Conservation (phyloP, 1,140 invertebrate species). For the Pogonomyrmex californicus region DNA sequence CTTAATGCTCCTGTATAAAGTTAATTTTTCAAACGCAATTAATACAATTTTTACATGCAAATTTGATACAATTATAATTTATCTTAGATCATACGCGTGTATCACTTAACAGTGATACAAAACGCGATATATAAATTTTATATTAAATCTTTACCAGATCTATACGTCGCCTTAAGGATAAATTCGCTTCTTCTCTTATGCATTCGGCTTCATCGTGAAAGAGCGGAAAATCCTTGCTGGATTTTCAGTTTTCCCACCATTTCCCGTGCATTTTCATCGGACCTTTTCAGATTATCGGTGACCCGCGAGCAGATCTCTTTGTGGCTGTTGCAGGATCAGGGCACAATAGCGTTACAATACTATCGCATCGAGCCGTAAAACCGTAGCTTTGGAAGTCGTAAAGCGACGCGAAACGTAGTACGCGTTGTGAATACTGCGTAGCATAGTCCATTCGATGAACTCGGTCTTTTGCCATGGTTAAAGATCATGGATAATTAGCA, state of each 20-base stretch:
- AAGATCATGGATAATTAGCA: slow-evolving; percentile 53
- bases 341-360: slow-evolving; percentile 69
- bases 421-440: slow-evolving; percentile 36
- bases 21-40: slow-evolving; percentile 39
- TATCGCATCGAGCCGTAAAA: slow-evolving; percentile 69
- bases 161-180: not conserved
- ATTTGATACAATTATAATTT: slow-evolving; percentile 33
- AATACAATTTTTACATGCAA: slow-evolving; percentile 21
- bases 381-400: slow-evolving; percentile 68
- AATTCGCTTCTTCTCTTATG: slow-evolving; percentile 29
- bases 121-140: not conserved
- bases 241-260: slow-evolving; percentile 48
- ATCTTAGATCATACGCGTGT: not conserved
- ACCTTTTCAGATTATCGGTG: slow-evolving; percentile 70
- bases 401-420: slow-evolving; percentile 64
- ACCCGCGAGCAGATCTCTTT: slow-evolving; percentile 67
- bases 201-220: slow-evolving; percentile 59
- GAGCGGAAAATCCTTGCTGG: slow-evolving; percentile 46
- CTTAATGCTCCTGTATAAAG: slow-evolving; percentile 4
- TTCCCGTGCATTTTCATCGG: slow-evolving; percentile 65
- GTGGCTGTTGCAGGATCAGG: slow-evolving; percentile 62
- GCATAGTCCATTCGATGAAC: slow-evolving; percentile 35
- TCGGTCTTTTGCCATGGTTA: slow-evolving; percentile 34
- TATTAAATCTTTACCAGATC: not conserved
- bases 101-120: not conserved